A percentile compares a stretch with the other conserved stretches of the same genome.
phyloP scores from a whole-genome alignment of 1,140 invertebrate genomes.

The Heterodera carotae region DNA sequence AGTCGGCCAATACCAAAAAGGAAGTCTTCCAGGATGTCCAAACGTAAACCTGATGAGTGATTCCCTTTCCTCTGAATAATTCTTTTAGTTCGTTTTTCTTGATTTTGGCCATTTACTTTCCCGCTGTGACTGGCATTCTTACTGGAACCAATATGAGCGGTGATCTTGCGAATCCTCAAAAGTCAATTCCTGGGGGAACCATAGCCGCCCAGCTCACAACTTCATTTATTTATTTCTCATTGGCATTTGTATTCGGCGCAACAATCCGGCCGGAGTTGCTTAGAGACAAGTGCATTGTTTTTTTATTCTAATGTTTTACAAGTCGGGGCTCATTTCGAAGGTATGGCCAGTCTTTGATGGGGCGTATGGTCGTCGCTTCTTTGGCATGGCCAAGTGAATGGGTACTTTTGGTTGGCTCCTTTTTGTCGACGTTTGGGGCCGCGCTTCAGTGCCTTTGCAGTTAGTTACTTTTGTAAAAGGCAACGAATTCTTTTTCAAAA shows the following conservation, averaged over 20 bases:
- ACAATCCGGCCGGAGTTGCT: constrained; percentile 55
- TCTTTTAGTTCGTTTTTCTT: constrained; percentile 91
- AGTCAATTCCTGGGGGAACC: constrained; percentile 95
- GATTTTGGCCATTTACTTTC: constrained; percentile 97
- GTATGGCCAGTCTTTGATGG: constrained; percentile 56
- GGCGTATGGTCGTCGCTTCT: constrained; percentile 62
- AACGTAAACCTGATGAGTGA: constrained; percentile 68
- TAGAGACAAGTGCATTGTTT: constrained; percentile 56
- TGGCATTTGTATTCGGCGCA: constrained; percentile 61
- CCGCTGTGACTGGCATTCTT: constrained; percentile 98
- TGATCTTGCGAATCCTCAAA: constrained; percentile 94
- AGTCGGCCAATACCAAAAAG: constrained; percentile 36
- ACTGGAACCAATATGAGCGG: constrained; percentile 75
- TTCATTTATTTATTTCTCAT: constrained; percentile 77
- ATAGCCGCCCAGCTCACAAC: constrained; percentile 95
- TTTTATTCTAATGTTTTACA: not conserved
- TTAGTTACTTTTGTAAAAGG: constrained; percentile 12
- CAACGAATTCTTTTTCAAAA: not conserved
- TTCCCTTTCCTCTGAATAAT: constrained; percentile 77
- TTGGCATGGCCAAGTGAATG: constrained; percentile 75
- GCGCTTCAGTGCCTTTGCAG: constrained; percentile 84
- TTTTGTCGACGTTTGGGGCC: constrained; percentile 93
- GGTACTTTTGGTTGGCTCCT: constrained; percentile 95
- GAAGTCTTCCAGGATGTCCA: constrained; percentile 76
- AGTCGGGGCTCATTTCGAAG: not conserved